Conservation (phyloP, 2,797 vertebrate species). For the Enteromius treurensis region DNA sequence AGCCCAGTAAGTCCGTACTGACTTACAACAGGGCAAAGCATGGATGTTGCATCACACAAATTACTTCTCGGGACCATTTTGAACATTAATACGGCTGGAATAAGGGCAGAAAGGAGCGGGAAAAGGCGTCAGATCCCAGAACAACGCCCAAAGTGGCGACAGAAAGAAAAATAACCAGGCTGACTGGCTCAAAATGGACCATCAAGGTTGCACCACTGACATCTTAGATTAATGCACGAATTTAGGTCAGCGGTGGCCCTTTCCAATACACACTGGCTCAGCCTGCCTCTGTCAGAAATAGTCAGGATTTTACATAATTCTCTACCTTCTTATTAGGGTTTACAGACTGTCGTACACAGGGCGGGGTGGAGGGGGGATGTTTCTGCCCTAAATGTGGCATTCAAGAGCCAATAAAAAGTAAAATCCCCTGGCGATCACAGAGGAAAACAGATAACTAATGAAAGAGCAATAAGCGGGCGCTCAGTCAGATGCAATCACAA, state of each 20-base stretch:
- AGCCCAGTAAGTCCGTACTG: slow-evolving; percentile 50
- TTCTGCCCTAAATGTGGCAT: slow-evolving; percentile 44
- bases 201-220: slow-evolving; percentile 53
- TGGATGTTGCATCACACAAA: slow-evolving; percentile 72
- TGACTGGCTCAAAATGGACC: slow-evolving; percentile 54
- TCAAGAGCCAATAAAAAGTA: slow-evolving; percentile 31
- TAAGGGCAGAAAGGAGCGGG: slow-evolving; percentile 51
- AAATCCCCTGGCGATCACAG: slow-evolving; percentile 45
- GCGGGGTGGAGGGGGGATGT: neutral
- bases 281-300: slow-evolving; percentile 42
- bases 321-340: slow-evolving; percentile 33
- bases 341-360: neutral
- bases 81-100: slow-evolving; percentile 61
- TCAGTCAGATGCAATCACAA: slow-evolving; percentile 43
- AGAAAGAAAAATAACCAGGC: slow-evolving; percentile 47
- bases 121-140: slow-evolving; percentile 50
- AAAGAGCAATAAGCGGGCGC: slow-evolving; percentile 50
- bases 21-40: slow-evolving; percentile 67
- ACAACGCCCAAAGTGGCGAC: slow-evolving; percentile 42
- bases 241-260: slow-evolving; percentile 50
- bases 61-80: slow-evolving; percentile 65
- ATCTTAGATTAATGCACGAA: slow-evolving; percentile 51
- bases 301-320: slow-evolving; percentile 49
- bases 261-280: slow-evolving; percentile 20
- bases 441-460: slow-evolving; percentile 48